Conservation (phyloP, 2,797 vertebrate genomes). For the Psittacula derbiana region DNA sequence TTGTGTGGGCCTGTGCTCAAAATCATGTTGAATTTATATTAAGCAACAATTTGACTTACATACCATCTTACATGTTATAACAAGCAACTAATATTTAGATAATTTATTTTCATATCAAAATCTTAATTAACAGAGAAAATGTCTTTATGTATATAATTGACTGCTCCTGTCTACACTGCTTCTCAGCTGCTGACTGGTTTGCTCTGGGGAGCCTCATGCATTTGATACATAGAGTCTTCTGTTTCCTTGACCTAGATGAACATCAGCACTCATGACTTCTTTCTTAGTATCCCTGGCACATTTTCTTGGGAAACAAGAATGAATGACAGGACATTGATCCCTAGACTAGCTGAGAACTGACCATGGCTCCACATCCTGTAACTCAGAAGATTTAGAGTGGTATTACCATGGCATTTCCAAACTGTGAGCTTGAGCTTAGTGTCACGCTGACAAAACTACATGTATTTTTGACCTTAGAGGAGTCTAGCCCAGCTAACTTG, state of each 20-base stretch:
- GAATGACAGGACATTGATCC: not conserved
- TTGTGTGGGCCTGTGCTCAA: not conserved
- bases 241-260: not conserved
- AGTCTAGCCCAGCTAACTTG: not conserved
- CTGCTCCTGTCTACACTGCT: not conserved
- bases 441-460: not conserved
- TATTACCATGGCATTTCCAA: not conserved
- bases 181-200: not conserved
- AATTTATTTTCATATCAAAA: not conserved
- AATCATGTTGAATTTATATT: not conserved
- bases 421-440: not conserved
- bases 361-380: not conserved
- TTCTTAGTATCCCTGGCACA: not conserved
- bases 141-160: not conserved
- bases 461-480: not conserved
- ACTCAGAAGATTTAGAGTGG: fast-evolving
- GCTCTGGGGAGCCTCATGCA: fast-evolving
- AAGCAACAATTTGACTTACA: not conserved
- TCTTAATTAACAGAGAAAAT: not conserved
- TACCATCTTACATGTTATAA: not conserved
- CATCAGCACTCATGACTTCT: not conserved
- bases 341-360: not conserved
- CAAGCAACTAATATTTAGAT: not conserved
- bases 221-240: fast-evolving
- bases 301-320: not conserved